Evolutionary conservation across 2,888 invertebrate species (phyloP), one percentile per base, ranked within the genome.

Genomic region (Gerris lacustris): DNA sequence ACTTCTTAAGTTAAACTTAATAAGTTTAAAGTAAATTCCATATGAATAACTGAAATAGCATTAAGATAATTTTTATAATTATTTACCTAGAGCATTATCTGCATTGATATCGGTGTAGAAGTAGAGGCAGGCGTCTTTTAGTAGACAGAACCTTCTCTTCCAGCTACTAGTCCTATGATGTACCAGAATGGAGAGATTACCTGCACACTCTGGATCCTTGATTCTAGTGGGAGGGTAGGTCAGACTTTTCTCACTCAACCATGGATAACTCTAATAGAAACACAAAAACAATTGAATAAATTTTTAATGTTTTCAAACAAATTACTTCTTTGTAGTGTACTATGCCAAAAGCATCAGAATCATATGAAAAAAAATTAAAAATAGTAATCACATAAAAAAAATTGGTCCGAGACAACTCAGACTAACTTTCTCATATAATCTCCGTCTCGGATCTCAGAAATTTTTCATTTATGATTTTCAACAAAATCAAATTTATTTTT

Each of bases 81-180:
- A 66, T 67, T 83, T 82, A 92, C 96, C 96, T 80, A 94, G 90
- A 75, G 96, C 94, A 79, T 86, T 88, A 79, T 90, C 91, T 77
- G 94, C 90, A 79, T 89, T 91, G 5, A 88, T 89, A 79, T 94
- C 94, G 76, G 89, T 89, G 82, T 94, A 96, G 82, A 96, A 94
- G 82, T 94, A 96, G 44, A 96, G 85, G 77, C 94, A 94, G 66
- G 95, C 96, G 80, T 96, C 95, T 81, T 96, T 96, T 67, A 96
- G 85, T 55, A 97, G 92, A 83, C 95, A 96, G 82, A 94, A 96
- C 69, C 94, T 86, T 78, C 91, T 88, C 73, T 90, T 90, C 95
- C 96, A 96, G 31, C 91, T 89, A 76, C 82, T 83, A 78, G 91
- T 90, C 84, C 92, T 91, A 45, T 81, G 80, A 66, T 79, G 79